A percentile compares a stretch with the other conserved stretches of the same genome.
These are phyloP conservation scores for Scatophagus argus DNA, from an alignment of 2,113 vertebrate species.

Conservation along the genomic window DNA sequence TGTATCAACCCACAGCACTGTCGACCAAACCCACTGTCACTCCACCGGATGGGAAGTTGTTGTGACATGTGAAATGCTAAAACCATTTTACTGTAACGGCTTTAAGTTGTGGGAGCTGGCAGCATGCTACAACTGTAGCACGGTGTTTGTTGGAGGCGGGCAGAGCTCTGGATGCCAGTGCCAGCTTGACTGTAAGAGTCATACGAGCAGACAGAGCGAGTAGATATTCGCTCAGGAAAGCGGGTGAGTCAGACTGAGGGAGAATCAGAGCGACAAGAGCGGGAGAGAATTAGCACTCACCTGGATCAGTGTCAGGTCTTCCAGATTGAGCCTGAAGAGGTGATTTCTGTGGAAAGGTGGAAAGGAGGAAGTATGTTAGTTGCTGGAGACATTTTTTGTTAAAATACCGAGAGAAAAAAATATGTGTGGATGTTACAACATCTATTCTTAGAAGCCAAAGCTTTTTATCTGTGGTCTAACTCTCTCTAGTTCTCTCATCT, in stretches of 20 bases:
- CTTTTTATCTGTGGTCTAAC: slow-evolving; percentile 15
- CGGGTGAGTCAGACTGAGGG: slow-evolving; percentile 12
- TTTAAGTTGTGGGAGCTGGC: slow-evolving; percentile 48
- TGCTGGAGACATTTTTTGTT: slow-evolving; percentile 19
- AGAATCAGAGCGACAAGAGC: slow-evolving; percentile 3
- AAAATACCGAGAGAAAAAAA: slow-evolving; percentile 34
- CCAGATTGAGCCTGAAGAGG: slow-evolving; percentile 92
- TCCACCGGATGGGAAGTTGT: slow-evolving; percentile 37
- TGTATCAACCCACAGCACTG: slow-evolving; percentile 3
- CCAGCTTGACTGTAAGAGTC: slow-evolving; percentile 10
- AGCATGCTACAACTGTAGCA: neutral
- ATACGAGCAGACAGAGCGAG: slow-evolving; percentile 18
- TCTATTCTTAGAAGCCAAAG: neutral
- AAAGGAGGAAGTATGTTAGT: slow-evolving; percentile 25
- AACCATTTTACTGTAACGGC: slow-evolving; percentile 66
- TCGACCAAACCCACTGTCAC: slow-evolving; percentile 31
- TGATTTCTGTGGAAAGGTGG: slow-evolving; percentile 87
- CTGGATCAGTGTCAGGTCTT: slow-evolving; percentile 90
- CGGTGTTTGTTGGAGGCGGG: slow-evolving; percentile 28
- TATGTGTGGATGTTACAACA: slow-evolving; percentile 8
- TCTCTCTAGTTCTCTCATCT: slow-evolving; percentile 17
- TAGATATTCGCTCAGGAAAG: slow-evolving; percentile 37
- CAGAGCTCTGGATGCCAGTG: neutral
- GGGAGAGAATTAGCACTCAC: slow-evolving; percentile 66
- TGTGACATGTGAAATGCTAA: slow-evolving; percentile 60